These are phyloP conservation scores for Hesperophylax magnus DNA, from an alignment of 1,140 invertebrate genomes.

Conservation along the genomic window DNA sequence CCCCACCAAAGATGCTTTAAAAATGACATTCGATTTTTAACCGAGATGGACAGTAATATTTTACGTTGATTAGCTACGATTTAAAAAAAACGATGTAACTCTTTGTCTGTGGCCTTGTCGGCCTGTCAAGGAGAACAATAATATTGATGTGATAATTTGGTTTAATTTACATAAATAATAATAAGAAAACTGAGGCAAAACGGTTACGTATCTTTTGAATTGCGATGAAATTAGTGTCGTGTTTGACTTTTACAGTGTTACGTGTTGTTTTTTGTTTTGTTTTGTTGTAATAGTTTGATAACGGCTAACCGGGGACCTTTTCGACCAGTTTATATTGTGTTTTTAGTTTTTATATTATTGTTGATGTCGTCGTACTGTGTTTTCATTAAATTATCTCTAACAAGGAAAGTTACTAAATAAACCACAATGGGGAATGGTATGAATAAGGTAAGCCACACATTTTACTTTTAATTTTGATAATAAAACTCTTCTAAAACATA, in stretches of 20 bases:
- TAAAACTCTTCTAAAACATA: too few species aligned
- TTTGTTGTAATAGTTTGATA: neutral
- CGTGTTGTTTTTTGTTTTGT: constrained; percentile 8
- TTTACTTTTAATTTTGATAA: neutral
- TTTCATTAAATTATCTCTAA: neutral
- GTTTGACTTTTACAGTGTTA: constrained; percentile 8
- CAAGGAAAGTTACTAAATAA: neutral
- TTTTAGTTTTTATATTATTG: neutral
- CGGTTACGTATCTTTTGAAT: constrained; percentile 28
- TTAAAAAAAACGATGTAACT: constrained; percentile 15
- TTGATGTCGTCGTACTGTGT: neutral
- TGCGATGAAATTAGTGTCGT: constrained; percentile 2
- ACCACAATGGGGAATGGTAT: constrained; percentile 81
- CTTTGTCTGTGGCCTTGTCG: neutral
- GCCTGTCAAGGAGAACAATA: neutral
- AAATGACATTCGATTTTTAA: neutral
- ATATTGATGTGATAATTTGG: neutral
- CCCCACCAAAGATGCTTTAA: constrained; percentile 3
- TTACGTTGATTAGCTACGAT: neutral
- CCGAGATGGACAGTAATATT: neutral
- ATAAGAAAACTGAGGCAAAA: neutral
- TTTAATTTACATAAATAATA: neutral
- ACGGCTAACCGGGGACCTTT: neutral
- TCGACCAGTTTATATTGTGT: neutral
- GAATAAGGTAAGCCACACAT: constrained; percentile 77